A percentile compares a stretch with the other conserved stretches of the same genome.
Evolutionary conservation across 2,113 vertebrate species (phyloP).

Genomic region (Athene cunicularia): DNA sequence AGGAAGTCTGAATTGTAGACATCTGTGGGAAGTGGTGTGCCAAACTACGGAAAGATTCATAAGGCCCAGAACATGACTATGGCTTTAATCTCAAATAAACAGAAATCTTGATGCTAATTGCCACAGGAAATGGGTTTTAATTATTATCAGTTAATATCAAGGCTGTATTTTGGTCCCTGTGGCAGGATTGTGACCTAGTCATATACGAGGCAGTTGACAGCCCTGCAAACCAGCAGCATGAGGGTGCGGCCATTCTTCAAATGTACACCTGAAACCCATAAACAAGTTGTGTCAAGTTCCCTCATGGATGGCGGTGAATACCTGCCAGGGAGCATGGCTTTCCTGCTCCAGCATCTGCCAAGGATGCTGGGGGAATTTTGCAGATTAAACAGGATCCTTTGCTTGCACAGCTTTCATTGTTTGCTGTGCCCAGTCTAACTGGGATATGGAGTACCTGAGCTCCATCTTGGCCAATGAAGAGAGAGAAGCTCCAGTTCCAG

Average conservation of each 20-base stretch:
- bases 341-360: neutral
- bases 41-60: neutral
- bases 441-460: neutral
- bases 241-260: neutral
- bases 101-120: neutral
- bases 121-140: neutral
- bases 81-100: neutral
- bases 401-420: neutral
- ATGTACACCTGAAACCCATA: neutral
- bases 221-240: neutral
- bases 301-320: neutral
- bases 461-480: neutral
- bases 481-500: neutral
- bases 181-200: neutral
- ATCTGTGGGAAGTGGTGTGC: neutral
- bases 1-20: neutral
- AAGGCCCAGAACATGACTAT: neutral
- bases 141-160: neutral
- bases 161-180: fast-evolving
- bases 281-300: neutral
- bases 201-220: neutral
- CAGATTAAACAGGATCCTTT: neutral
- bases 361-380: neutral
- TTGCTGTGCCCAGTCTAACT: neutral
- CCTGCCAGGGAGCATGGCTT: neutral